Evolutionary conservation across 2,888 invertebrate species (phyloP), one percentile per base, ranked within the genome.

Genomic region (Myopa tessellatipennis): DNA sequence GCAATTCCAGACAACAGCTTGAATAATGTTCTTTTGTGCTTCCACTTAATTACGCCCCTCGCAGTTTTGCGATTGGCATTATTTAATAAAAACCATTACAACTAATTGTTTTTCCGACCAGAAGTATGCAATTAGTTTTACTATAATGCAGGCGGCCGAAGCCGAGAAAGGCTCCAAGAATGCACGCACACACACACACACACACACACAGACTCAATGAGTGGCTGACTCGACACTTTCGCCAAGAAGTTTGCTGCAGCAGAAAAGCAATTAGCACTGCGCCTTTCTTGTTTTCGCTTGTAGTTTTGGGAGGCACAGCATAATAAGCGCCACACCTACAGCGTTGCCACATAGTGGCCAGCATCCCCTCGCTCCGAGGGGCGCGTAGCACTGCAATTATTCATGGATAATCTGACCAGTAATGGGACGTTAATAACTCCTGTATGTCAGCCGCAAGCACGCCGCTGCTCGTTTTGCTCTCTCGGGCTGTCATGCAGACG

Each of bases 401-500:
- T 88, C 85, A 87, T 86, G 87, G 87, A 86, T 87, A 88, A 88
- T 88, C 86, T 87, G 88, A 86, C 87, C 87, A 86, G 83, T 85
- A 88, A 87, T 88, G 86, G 88, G 87, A 87, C 88, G 86, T 88
- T 88, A 88, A 88, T 88, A 88, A 88, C 87, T 81, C 80, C 80
- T 26, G 82, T 82, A 82, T 83, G 85, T 85, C 85, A 84, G 81
- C 84, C 82, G 81, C 85, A 85, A 73, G 52, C 18, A 10, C 45
- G n/a, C n/a, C 52, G 12, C 52, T 58, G 8, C 40, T 16, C 26
- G 16, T 40, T 12, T 60, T 12, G 4, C 10, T 14, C 18, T 10
- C 26, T 7, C 36, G 40, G 14, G 65, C 36, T 67, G 34, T 34
- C 55, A n/a, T n/a, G n/a, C 55, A n/a, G 14, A n/a, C 55, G 16